A percentile compares a stretch with the other conserved stretches of the same genome.
phyloP scores from a whole-genome alignment of 2,797 vertebrate species.

The Gallinago nigripennis region DNA sequence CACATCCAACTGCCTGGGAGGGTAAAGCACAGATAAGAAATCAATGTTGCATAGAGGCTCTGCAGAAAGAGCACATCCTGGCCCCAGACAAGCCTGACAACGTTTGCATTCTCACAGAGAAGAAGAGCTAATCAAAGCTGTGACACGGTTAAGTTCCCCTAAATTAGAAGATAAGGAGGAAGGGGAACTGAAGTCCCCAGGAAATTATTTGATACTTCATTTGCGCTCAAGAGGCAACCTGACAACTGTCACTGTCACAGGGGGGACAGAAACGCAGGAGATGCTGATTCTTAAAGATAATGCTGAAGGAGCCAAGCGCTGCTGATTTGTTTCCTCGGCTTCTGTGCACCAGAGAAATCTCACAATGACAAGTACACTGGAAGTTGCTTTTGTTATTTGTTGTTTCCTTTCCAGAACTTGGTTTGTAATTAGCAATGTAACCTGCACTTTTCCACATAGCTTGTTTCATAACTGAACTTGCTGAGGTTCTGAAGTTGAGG shows the following conservation, averaged over 20 bases:
- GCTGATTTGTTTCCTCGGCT: constrained; percentile 21
- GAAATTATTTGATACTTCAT: constrained; percentile 59
- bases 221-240: constrained; percentile 43
- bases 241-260: neutral
- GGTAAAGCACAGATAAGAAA: constrained; percentile 28
- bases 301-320: neutral
- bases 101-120: constrained; percentile 18
- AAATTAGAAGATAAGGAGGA: constrained; percentile 70
- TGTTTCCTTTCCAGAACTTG: constrained; percentile 14
- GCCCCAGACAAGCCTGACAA: neutral
- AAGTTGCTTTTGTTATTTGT: constrained; percentile 23
- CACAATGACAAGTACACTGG: constrained; percentile 32
- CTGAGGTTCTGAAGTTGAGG: neutral
- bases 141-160: constrained; percentile 53
- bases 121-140: constrained; percentile 60
- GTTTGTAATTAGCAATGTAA: constrained; percentile 39
- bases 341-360: constrained; percentile 48
- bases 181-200: constrained; percentile 54
- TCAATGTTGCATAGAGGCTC: neutral
- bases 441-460: neutral
- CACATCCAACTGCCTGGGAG: neutral
- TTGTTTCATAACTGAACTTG: neutral
- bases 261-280: neutral
- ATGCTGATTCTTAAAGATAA: constrained; percentile 27
- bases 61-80: neutral